phyloP scores from a whole-genome alignment of 92 coral and sea anemone genomes.

The Paragorgia papillata region DNA sequence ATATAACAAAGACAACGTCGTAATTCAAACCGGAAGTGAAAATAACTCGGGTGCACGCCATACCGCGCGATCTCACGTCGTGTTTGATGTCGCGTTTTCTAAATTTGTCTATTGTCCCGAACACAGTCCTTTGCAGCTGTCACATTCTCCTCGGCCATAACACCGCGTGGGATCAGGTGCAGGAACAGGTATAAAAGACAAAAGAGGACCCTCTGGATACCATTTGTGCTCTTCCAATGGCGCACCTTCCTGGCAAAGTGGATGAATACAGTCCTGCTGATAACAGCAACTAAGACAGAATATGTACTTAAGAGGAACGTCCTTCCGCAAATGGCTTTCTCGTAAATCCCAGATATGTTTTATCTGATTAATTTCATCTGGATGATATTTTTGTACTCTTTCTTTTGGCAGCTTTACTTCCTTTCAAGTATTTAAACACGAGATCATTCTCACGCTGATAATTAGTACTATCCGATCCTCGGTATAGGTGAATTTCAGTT shows the following conservation, averaged over 20 bases:
- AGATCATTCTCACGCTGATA: slow-evolving; percentile 42
- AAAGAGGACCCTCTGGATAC: slow-evolving; percentile 22
- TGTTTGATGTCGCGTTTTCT: too few species aligned
- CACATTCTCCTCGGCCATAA: slow-evolving; percentile 26
- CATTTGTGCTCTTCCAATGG: background rate
- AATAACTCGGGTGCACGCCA: too few species aligned
- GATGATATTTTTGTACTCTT: slow-evolving; percentile 46
- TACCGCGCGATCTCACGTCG: too few species aligned
- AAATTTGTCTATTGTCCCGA: slow-evolving; percentile 10
- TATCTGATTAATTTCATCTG: slow-evolving; percentile 39
- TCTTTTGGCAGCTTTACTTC: slow-evolving; percentile 48
- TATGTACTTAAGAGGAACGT: slow-evolving; percentile 50
- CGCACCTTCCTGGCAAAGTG: slow-evolving; percentile 33
- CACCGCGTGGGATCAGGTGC: slow-evolving; percentile 23
- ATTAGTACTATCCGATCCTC: slow-evolving; percentile 46
- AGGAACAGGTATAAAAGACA: slow-evolving; percentile 15
- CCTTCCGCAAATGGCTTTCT: slow-evolving; percentile 51
- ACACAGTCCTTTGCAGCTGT: slow-evolving; percentile 37
- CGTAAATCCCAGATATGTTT: slow-evolving; percentile 67
- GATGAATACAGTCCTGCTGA: slow-evolving; percentile 40
- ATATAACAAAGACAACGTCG: too few species aligned
- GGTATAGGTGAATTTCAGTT: slow-evolving; percentile 55
- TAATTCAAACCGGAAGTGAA: too few species aligned
- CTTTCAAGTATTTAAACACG: slow-evolving; percentile 50
- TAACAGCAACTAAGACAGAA: slow-evolving; percentile 53